phyloP scores from a whole-genome alignment of 2,888 invertebrate species.

The Gonocerus acuteangulatus region DNA sequence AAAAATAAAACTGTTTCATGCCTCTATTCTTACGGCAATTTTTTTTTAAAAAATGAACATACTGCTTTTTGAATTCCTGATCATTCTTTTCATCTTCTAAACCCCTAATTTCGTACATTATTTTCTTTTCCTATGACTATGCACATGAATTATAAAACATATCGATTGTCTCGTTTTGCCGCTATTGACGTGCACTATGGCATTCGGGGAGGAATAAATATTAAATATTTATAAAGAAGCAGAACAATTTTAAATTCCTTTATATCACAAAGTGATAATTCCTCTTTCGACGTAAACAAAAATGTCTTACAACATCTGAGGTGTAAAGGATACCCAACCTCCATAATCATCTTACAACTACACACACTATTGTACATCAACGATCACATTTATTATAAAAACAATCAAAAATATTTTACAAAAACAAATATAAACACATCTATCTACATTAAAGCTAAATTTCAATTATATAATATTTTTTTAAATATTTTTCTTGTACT shows the following conservation, averaged over 20 bases:
- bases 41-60: too few relatives aligned
- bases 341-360: background rate
- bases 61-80: too few relatives aligned
- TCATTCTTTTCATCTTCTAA: too few relatives aligned
- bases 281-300: background rate
- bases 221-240: background rate
- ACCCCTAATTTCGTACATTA: constrained; percentile 1
- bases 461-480: background rate
- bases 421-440: background rate
- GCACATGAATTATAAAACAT: constrained; percentile 18
- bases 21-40: too few relatives aligned
- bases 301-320: background rate
- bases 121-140: constrained; percentile 1
- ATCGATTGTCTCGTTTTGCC: constrained; percentile 24
- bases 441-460: constrained; percentile 8
- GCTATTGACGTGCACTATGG: constrained; percentile 19
- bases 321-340: too few relatives aligned
- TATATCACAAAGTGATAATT: constrained; percentile 4
- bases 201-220: background rate
- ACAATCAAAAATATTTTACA: background rate
- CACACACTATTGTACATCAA: background rate
- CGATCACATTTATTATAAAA: background rate
- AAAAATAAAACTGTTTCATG: background rate
- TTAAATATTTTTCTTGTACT: background rate
- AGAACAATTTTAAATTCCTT: background rate